Conservation (phyloP, 2,888 invertebrate genomes). For the Catocala nupta region DNA sequence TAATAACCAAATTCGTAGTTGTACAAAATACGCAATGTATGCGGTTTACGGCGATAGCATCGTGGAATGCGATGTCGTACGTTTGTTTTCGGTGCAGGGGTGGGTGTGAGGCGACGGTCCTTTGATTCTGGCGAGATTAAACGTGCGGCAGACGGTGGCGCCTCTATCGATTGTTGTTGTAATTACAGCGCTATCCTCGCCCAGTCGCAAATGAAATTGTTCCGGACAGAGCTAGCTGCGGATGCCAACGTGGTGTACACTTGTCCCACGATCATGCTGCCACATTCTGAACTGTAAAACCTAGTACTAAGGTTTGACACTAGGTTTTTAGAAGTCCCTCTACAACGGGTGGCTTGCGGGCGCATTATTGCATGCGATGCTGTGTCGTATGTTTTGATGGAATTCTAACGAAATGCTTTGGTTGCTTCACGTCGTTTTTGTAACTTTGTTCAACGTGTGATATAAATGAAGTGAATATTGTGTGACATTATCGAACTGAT, state of each 20-base stretch:
- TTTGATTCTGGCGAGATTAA: conserved; percentile 87
- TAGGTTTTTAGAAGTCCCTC: conserved; percentile 17
- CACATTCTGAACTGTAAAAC: conserved; percentile 69
- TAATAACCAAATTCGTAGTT: not conserved
- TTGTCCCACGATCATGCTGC: conserved; percentile 59
- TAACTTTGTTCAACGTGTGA: not conserved
- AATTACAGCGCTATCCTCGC: conserved; percentile 87
- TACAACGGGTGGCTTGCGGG: conserved; percentile 40
- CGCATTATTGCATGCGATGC: conserved; percentile 63
- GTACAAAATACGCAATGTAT: conserved; percentile 59
- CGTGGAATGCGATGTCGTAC: conserved; percentile 51
- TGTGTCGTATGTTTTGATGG: conserved; percentile 64
- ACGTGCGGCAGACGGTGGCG: conserved; percentile 87
- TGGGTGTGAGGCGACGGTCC: conserved; percentile 85
- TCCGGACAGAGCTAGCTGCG: conserved; percentile 84
- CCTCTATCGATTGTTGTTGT: conserved; percentile 88
- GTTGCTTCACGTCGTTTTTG: conserved; percentile 44
- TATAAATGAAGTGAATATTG: no score
- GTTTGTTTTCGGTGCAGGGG: conserved; percentile 65
- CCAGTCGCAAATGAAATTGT: conserved; percentile 88
- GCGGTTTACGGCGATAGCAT: conserved; percentile 15
- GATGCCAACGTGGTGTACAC: conserved; percentile 80
- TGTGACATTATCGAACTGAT: no score
- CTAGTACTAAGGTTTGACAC: conserved; percentile 47
- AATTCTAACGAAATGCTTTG: conserved; percentile 65